Percentiles rank a stretch among this genome's conserved stretches.
phyloP scores from a whole-genome alignment of 2,113 vertebrate genomes.

The Podarcis muralis region DNA sequence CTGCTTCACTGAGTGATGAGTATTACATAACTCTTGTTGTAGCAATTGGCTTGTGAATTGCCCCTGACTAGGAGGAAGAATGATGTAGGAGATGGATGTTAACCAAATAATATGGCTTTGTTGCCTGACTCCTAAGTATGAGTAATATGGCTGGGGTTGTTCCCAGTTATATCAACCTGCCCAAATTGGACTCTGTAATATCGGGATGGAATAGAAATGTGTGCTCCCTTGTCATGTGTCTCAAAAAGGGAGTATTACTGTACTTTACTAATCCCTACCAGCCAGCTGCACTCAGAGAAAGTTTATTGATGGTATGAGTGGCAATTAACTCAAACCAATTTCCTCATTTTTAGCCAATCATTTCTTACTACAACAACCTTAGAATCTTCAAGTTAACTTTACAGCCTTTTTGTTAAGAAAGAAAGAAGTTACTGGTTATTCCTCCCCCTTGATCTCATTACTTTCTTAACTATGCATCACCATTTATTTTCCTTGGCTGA shows the following conservation, averaged over 20 bases:
- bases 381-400: not conserved
- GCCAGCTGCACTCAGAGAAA: not conserved
- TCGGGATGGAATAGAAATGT: not conserved
- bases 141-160: not conserved
- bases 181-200: not conserved
- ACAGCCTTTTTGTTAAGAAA: not conserved
- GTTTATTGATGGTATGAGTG: not conserved
- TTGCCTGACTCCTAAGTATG: not conserved
- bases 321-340: not conserved
- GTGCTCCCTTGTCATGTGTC: not conserved
- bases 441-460: not conserved
- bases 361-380: not conserved
- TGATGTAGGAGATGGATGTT: not conserved
- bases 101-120: not conserved
- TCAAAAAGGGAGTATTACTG: not conserved
- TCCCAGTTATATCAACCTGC: not conserved
- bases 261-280: not conserved
- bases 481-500: not conserved
- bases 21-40: not conserved
- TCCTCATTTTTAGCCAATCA: not conserved
- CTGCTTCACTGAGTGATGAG: not conserved
- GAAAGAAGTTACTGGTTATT: not conserved
- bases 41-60: not conserved
- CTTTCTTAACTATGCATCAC: not conserved
- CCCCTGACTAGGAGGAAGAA: not conserved